Evolutionary conservation across 2,888 invertebrate species (phyloP).

Genomic region (Hypolimnas misippus): DNA sequence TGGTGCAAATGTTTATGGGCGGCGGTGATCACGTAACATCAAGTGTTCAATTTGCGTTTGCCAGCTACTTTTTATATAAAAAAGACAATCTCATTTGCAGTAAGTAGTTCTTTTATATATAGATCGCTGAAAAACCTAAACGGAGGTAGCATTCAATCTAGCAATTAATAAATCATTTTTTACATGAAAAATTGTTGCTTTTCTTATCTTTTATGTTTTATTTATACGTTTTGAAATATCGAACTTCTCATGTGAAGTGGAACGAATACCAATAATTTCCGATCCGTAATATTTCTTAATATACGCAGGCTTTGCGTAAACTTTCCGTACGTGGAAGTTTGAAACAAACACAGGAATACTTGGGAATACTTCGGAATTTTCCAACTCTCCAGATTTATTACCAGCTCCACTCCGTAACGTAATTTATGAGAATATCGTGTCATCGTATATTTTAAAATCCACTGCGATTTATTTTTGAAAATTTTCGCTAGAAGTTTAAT

Average conservation of each 20-base stretch:
- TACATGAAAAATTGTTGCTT: too few relatives aligned
- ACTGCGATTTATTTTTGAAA: slow-evolving; percentile 31
- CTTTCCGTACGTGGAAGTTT: slow-evolving; percentile 40
- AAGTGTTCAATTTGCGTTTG: too few relatives aligned
- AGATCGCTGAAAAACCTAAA: too few relatives aligned
- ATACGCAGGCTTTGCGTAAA: slow-evolving; percentile 41
- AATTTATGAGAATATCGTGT: slow-evolving; percentile 46
- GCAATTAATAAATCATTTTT: too few relatives aligned
- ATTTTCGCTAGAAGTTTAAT: slow-evolving; percentile 21
- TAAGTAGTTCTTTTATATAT: too few relatives aligned
- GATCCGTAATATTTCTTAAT: slow-evolving; percentile 43
- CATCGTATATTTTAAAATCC: slow-evolving; percentile 40
- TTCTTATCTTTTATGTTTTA: not conserved
- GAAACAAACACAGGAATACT: slow-evolving; percentile 46
- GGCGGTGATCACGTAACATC: too few relatives aligned
- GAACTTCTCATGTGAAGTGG: slow-evolving; percentile 9
- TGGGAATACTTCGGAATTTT: slow-evolving; percentile 37
- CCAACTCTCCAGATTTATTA: slow-evolving; percentile 47
- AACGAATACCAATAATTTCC: slow-evolving; percentile 27
- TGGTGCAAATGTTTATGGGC: too few relatives aligned
- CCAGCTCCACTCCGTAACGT: slow-evolving; percentile 40
- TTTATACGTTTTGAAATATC: slow-evolving; percentile 8
- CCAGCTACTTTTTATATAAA: too few relatives aligned
- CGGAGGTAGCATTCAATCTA: too few relatives aligned
- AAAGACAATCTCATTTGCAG: too few relatives aligned